A percentile compares a stretch with the other conserved stretches of the same genome.
These are phyloP conservation scores for Psittacula derbiana DNA, from an alignment of 2,797 vertebrate genomes.

Conservation along the genomic window DNA sequence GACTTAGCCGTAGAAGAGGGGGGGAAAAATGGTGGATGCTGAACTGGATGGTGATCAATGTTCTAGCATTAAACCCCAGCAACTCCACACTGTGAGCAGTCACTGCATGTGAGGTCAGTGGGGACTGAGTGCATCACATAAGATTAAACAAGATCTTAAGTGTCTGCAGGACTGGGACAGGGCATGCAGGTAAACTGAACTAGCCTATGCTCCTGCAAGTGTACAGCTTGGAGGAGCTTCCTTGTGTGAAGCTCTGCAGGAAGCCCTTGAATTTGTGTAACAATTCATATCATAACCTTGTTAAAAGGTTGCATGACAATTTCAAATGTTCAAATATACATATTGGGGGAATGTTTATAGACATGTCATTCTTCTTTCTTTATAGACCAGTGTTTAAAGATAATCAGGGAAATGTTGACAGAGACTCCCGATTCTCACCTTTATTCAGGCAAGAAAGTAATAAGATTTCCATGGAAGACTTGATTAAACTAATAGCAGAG, in stretches of 20 bases:
- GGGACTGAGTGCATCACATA: background rate
- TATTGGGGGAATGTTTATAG: background rate
- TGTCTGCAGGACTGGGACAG: background rate
- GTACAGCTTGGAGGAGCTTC: background rate
- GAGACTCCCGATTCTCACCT: constrained; percentile 94
- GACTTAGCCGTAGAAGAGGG: background rate
- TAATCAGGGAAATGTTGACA: constrained; percentile 92
- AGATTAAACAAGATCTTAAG: background rate
- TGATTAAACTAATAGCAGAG: constrained; percentile 91
- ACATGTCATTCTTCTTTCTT: constrained; percentile 27
- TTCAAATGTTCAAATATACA: background rate
- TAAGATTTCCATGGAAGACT: constrained; percentile 94
- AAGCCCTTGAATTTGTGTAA: background rate
- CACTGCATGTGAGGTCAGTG: background rate
- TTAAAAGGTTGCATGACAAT: background rate
- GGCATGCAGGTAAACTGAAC: background rate
- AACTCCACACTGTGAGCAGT: background rate
- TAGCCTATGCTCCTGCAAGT: background rate
- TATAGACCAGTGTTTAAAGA: constrained; percentile 94
- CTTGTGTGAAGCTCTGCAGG: background rate
- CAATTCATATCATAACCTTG: background rate
- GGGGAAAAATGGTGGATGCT: accelerated
- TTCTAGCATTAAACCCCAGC: background rate
- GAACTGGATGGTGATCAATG: background rate
- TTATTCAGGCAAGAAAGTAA: constrained; percentile 96